A percentile compares a stretch with the other conserved stretches of the same genome.
phyloP scores from a whole-genome alignment of 2,888 invertebrate genomes.

The Busseola fusca region DNA sequence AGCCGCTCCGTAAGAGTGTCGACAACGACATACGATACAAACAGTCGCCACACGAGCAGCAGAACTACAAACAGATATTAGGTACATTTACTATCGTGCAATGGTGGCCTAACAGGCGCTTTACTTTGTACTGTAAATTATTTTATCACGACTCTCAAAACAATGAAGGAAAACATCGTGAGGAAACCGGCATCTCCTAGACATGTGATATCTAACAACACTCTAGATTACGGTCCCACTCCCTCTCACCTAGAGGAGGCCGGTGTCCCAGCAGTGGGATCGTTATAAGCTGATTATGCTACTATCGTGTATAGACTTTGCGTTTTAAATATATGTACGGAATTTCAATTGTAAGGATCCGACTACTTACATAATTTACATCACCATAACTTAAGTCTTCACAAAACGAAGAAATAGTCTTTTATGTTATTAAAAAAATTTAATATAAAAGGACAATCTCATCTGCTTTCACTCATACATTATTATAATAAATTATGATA shows the following conservation, averaged over 20 bases:
- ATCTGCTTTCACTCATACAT: conserved; percentile 39
- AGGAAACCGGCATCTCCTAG: no score
- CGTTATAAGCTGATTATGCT: no score
- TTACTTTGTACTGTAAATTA: no score
- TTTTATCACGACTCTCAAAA: no score
- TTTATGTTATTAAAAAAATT: conserved; percentile 7
- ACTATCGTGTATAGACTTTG: neutral
- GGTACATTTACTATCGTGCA: conserved; percentile 77
- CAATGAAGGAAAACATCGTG: no score
- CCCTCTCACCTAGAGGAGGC: no score
- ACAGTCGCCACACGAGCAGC: conserved; percentile 87
- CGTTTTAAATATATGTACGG: neutral
- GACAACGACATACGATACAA: conserved; percentile 92
- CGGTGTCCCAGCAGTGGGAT: no score
- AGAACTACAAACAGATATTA: conserved; percentile 89
- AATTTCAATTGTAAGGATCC: neutral
- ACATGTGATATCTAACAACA: no score
- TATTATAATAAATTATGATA: conserved; percentile 20
- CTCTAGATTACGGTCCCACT: no score
- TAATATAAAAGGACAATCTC: conserved; percentile 8
- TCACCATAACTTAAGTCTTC: no score
- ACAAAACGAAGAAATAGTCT: neutral
- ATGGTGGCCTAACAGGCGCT: no score
- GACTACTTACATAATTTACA: neutral
- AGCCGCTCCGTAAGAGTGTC: conserved; percentile 89